A percentile compares a stretch with the other conserved stretches of the same genome.
Evolutionary conservation across 2,797 vertebrate species (phyloP).

Genomic region (Eulemur mongoz): DNA sequence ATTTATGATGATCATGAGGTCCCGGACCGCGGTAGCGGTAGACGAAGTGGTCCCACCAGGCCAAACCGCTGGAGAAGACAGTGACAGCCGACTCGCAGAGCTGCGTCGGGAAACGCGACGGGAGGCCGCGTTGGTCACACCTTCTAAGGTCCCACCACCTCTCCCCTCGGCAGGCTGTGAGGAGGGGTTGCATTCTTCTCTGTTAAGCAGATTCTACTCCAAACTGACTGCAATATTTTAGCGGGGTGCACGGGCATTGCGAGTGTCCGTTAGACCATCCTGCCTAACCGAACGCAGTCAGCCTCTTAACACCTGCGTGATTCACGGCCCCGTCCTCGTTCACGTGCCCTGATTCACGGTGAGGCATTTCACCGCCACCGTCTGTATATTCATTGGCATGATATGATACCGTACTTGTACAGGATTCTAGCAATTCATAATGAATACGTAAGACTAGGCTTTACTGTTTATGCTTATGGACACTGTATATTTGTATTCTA

Average conservation of each 20-base stretch:
- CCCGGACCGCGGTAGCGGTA: conserved; percentile 36
- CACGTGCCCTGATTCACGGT: conserved; percentile 40
- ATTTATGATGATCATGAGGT: conserved; percentile 67
- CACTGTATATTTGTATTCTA: conserved; percentile 87
- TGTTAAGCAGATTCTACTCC: conserved; percentile 55
- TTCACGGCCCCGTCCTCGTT: conserved; percentile 36
- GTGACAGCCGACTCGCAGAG: background rate
- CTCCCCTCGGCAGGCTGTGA: background rate
- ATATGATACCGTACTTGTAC: conserved; percentile 83
- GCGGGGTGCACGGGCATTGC: conserved; percentile 40
- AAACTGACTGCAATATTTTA: conserved; percentile 44
- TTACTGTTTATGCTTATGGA: conserved; percentile 82
- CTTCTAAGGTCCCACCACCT: conserved; percentile 7
- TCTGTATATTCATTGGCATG: conserved; percentile 84
- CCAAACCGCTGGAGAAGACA: background rate
- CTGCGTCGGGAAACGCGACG: conserved; percentile 68
- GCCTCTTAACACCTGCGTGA: conserved; percentile 60
- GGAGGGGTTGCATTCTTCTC: background rate
- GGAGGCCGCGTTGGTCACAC: conserved; percentile 40
- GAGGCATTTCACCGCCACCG: conserved; percentile 68
- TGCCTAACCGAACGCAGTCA: conserved; percentile 29
- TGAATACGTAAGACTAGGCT: conserved; percentile 83
- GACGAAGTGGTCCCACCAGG: conserved; percentile 45
- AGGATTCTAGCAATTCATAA: conserved; percentile 82
- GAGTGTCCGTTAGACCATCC: conserved; percentile 16